Evolutionary conservation across 2,797 vertebrate genomes (phyloP), one percentile per base, ranked within the genome.

Genomic region (Gallinago nigripennis): DNA sequence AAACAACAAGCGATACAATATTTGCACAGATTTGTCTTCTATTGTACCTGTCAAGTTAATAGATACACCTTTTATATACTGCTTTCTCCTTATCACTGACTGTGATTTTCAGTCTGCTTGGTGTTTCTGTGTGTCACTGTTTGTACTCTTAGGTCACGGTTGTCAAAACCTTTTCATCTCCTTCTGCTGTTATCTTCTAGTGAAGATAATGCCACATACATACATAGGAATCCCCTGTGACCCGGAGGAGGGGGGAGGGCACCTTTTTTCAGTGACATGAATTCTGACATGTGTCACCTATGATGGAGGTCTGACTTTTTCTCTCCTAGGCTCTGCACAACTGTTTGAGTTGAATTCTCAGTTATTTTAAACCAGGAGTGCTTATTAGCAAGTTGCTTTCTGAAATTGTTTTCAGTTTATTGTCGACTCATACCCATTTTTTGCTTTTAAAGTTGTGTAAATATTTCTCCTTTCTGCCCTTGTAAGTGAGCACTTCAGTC

Each of bases 101-200:
- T 51, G 61, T 11, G 13, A 13, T 90, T 95, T 94, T 96, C 76
- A 65, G 88, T 86, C 77, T 91, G 69, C 77, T 81, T 68, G 68
- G 77, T 82, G 69, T 90, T 93, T 77, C 54, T 96, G 46, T 82
- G 78, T 92, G 75, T 95, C 60, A 70, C 30, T 97, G 90, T 94
- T 96, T 96, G 95, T 83, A 21, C 82, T 94, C 71, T 90, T 58
- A 84, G 86, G 94, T 94, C 96, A 93, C 69, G 54, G 72, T 83
- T 71, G 63, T 80, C 81, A 94, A 91, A 93, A 48, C 58, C 77
- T 96, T 94, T 96, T 96, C 53, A 88, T 88, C 94, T 95, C 41
- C 50, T 95, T 28, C 70, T 80, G 0, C 70, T 85, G 41, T 94
- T 95, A 93, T 93, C 92, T 97, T 79, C 85, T 58, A n/a, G 21